A percentile compares a stretch with the other conserved stretches of the same genome.
Conservation (phyloP, 2,797 vertebrate species). For the Acropternis orthonyx region DNA sequence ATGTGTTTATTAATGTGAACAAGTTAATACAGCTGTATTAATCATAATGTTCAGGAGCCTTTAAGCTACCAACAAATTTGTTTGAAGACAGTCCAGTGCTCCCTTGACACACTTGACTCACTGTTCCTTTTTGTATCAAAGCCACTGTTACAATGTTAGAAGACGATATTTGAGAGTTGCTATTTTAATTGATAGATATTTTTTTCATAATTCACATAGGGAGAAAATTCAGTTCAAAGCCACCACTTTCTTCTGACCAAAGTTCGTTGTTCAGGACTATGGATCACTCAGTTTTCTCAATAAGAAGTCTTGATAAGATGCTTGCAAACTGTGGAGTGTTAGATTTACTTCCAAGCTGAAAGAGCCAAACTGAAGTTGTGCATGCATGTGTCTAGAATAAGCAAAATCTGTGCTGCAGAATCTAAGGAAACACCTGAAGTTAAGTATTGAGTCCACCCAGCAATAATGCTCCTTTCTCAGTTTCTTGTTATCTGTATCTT, state of each 20-base stretch:
- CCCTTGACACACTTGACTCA: neutral
- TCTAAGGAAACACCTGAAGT: neutral
- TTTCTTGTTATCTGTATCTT: neutral
- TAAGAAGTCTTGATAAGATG: neutral
- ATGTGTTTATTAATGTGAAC: slow-evolving; percentile 20
- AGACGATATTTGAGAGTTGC: neutral
- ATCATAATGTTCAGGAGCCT: neutral
- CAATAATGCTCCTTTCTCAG: neutral
- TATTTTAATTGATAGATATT: neutral
- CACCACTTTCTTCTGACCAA: neutral
- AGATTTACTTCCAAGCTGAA: neutral
- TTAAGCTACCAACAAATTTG: slow-evolving; percentile 3
- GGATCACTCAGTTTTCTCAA: neutral
- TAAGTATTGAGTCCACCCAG: neutral
- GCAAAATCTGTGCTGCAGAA: neutral
- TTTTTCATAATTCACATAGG: neutral
- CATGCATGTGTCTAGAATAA: neutral
- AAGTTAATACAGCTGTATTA: slow-evolving; percentile 35
- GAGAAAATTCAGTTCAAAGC: neutral
- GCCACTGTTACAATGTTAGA: neutral
- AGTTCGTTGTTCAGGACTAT: neutral
- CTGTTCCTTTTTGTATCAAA: neutral
- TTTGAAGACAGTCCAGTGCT: slow-evolving; percentile 34
- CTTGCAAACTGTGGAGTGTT: neutral
- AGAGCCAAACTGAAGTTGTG: neutral